These are phyloP conservation scores for Eupelmus urozonus DNA, from an alignment of 2,888 invertebrate genomes.

Conservation along the genomic window DNA sequence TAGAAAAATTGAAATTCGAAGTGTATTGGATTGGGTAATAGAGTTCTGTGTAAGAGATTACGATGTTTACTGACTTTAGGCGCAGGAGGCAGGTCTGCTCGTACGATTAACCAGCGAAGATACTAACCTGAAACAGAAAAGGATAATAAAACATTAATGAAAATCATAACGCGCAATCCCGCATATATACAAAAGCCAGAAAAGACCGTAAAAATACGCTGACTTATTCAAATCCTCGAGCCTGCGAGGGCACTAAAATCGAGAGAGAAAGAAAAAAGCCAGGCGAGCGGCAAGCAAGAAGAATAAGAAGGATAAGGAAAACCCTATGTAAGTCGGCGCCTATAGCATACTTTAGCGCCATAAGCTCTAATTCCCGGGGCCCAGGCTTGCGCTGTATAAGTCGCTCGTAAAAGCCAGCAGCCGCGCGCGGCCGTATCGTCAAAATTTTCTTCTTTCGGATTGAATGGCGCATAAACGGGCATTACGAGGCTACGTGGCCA, in stretches of 20 bases:
- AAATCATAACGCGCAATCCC: too few relatives aligned
- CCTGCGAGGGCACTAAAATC: neutral
- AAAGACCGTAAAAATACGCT: constrained; percentile 14
- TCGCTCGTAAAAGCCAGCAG: constrained; percentile 52
- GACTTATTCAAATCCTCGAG: constrained; percentile 45
- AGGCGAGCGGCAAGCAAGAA: neutral
- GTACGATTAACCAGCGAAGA: constrained; percentile 11
- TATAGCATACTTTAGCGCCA: constrained; percentile 52
- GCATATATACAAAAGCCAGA: too few relatives aligned
- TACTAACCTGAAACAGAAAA: constrained; percentile 55
- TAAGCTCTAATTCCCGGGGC: constrained; percentile 54
- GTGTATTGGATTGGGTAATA: too few relatives aligned
- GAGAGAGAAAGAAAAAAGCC: constrained; percentile 3
- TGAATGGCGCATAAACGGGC: constrained; percentile 56
- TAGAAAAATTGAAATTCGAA: too few relatives aligned
- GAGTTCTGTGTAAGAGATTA: too few relatives aligned
- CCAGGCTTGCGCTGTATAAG: constrained; percentile 39
- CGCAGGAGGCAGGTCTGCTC: too few relatives aligned
- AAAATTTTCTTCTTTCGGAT: constrained; percentile 46
- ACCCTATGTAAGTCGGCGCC: constrained; percentile 44
- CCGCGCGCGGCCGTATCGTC: constrained; percentile 42
- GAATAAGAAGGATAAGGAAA: constrained; percentile 27
- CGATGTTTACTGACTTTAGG: too few relatives aligned
- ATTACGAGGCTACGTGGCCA: constrained; percentile 55
- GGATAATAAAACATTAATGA: constrained; percentile 20